A percentile compares a stretch with the other conserved stretches of the same genome.
Conservation (phyloP, 2,797 vertebrate species). For the Lemur catta region DNA sequence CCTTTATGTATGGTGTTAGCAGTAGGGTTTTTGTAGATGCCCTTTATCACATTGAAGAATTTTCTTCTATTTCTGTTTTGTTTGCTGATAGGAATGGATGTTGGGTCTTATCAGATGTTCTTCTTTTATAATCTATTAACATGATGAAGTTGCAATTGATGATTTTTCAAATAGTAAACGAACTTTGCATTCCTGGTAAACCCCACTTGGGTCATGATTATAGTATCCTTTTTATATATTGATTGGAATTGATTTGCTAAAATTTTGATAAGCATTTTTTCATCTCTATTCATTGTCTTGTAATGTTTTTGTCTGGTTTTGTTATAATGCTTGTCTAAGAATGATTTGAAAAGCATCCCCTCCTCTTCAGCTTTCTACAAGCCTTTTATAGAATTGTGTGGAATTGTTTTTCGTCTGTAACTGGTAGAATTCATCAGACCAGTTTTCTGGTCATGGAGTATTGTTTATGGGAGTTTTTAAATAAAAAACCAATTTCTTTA, state of each 20-base stretch:
- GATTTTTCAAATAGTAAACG: constrained; percentile 15
- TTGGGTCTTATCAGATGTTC: not conserved
- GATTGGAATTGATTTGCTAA: not conserved
- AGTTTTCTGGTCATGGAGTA: not conserved
- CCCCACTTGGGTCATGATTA: not conserved
- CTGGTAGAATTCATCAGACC: not conserved
- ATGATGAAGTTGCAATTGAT: not conserved
- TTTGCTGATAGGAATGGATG: not conserved
- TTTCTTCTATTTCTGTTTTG: not conserved
- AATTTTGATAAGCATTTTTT: not conserved
- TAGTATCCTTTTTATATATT: not conserved
- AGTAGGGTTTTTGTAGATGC: not conserved
- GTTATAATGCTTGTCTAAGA: not conserved
- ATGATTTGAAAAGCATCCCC: not conserved
- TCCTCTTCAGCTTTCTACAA: not conserved
- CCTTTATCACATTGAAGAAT: not conserved
- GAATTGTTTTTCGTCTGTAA: not conserved
- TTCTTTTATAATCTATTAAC: not conserved
- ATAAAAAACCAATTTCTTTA: not conserved
- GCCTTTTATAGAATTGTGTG: not conserved
- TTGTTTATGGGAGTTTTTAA: not conserved
- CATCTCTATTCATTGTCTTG: not conserved
- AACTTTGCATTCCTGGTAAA: not conserved
- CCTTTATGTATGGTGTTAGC: not conserved
- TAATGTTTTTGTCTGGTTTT: not conserved